Base-by-base conservation (phyloP, 2,113 vertebrate species). In the Saguinus midas region DNA sequence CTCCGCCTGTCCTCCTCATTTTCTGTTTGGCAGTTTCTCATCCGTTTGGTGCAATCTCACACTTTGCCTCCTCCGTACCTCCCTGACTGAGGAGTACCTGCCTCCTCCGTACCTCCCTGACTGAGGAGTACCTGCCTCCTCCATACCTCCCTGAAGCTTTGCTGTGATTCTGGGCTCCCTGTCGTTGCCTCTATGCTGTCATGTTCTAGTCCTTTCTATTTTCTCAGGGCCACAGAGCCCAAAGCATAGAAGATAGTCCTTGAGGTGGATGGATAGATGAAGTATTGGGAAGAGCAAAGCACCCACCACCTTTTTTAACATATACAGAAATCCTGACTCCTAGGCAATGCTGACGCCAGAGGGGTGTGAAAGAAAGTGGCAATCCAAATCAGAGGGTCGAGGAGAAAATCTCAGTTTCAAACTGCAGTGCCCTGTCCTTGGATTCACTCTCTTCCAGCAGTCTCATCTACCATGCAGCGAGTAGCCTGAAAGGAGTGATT, bases 21-120 rank as follows among this genome's bases (percentile, higher is more conserved):
- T 57, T 2, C 66, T 57, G 1, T 27, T 0, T 6, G 61, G 1
- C 12, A 27, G 25, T 82, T 29, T n/a, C 52, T 45, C 27, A 4
- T 16, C 40, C 13, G 4, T 14, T 11, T 4, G 23, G 25, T 2
- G 21, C 0, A 8, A 10, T 9, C 12, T 37, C n/a, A 9, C 5
- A 4, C 10, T 6, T 13, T 7, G 6, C 3, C 4, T 75, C 58
- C 3, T 57, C 57, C 25, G 0, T 6, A 0, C 8, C 2, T 6
- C 17, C 13, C 82, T 48, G n/a, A 66, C 48, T 35, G 45, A 40
- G 37, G 37, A 40, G 37, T 40, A 40, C 37, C 37, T 40, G 37
- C 37, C 37, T 40, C 37, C 37, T 40, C 37, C 37, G 3, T 40
- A 40, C 37, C 37, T 40, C 37, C 37, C 37, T 40, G 37, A 40